phyloP scores from a whole-genome alignment of 2,113 vertebrate genomes.

The Scomber scombrus region DNA sequence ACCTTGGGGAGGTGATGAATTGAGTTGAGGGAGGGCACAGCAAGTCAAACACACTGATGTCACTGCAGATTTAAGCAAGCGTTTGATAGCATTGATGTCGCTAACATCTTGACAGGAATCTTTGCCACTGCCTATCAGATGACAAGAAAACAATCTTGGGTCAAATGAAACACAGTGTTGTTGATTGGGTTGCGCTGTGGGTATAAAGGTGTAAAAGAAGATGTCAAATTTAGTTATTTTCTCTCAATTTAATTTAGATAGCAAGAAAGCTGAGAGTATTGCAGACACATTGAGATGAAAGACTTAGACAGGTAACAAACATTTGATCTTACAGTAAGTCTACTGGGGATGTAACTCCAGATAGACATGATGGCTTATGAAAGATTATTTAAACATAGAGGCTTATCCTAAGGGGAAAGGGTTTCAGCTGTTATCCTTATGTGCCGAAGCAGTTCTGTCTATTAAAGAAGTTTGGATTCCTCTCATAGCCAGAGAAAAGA shows the following conservation, averaged over 20 bases:
- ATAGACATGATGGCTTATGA: slow-evolving; percentile 32
- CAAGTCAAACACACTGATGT: slow-evolving; percentile 64
- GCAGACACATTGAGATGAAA: slow-evolving; percentile 16
- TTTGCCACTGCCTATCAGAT: slow-evolving; percentile 45
- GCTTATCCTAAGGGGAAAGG: slow-evolving; percentile 12
- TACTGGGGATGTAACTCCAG: slow-evolving; percentile 31
- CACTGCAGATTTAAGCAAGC: slow-evolving; percentile 59
- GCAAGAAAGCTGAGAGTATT: slow-evolving; percentile 37
- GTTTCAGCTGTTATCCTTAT: slow-evolving; percentile 14
- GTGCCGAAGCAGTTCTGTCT: slow-evolving; percentile 19
- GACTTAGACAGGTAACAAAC: slow-evolving; percentile 29
- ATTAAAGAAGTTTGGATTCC: neutral
- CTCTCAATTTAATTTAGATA: slow-evolving; percentile 53
- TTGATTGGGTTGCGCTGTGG: slow-evolving; percentile 34
- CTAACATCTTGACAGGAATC: slow-evolving; percentile 43
- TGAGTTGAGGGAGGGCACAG: slow-evolving; percentile 63
- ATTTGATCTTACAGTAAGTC: slow-evolving; percentile 45
- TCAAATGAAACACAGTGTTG: slow-evolving; percentile 56
- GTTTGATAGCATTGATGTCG: slow-evolving; percentile 58
- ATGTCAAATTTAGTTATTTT: slow-evolving; percentile 38
- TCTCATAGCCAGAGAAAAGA: slow-evolving; percentile 1
- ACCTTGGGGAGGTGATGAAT: slow-evolving; percentile 76
- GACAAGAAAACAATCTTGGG: slow-evolving; percentile 49
- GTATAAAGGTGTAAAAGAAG: slow-evolving; percentile 6
- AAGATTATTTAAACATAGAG: slow-evolving; percentile 9